Base-by-base conservation (phyloP, 2,888 invertebrate species). In the Chrysolina americana region DNA sequence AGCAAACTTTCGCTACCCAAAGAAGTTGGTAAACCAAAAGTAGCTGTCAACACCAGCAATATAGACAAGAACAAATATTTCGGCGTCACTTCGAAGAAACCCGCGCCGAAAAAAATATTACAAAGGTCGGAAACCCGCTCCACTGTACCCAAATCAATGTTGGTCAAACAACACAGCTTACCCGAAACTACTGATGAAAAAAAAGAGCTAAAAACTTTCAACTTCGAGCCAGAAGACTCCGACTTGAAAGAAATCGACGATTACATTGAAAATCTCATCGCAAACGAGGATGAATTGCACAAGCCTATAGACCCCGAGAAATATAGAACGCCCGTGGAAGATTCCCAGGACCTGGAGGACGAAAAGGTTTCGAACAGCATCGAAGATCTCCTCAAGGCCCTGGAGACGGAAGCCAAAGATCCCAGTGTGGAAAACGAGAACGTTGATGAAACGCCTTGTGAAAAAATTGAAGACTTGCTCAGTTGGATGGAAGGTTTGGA, bases 401-500 rank as follows among this genome's bases (percentile, higher is more conserved):
- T 89, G 47, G 87, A 88, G 82, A 84, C 83, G 4, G 88, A 88
- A 82, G 85, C 86, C 5, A 78, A 76, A 59, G 78, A 77, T 9
- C 75, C 78, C 36, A 78, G 77, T 28, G 11, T 53, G 19, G 70
- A 73, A 21, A 74, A 77, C 50, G 47, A 28, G 8, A 69, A 71
- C n/a, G 41, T 62, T 17, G 68, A 76, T 53, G 78, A 81, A 28
- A 73, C 82, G 65, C 79, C 83, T 1, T 86, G 86, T 36, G 86
- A 87, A 66, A 88, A 88, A 83, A 86, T 88, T 19, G 87, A 86
- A 21, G 87, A 88, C 82, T 78, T 89, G n/a, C 81, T 89, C 8
- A 82, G 81, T 59, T 89, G 88, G 88, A 87, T 89, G 83, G 87
- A 87, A 36, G 86, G 87, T 68, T 78, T 89, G 59, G 87, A 88